Evolutionary conservation across 1,140 invertebrate species (phyloP).

Genomic region (Hylaeus volcanicus): DNA sequence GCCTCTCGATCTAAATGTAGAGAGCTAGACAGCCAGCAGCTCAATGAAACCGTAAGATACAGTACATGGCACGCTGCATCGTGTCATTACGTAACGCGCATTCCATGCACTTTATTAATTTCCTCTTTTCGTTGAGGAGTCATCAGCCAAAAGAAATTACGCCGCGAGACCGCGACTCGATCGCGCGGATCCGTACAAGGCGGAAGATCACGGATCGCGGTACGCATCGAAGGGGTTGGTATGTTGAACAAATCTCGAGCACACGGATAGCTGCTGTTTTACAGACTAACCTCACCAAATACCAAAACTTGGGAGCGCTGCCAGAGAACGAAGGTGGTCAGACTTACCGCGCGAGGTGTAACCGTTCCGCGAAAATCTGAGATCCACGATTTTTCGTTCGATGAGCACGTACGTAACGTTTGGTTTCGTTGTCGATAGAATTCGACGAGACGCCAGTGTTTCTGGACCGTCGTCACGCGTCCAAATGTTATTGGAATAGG

Average conservation of each 20-base stretch:
- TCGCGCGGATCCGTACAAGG: neutral
- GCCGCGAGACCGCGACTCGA: neutral
- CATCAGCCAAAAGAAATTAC: neutral
- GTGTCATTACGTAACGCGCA: constrained; percentile 22
- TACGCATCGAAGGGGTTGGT: constrained; percentile 8
- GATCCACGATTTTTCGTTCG: neutral
- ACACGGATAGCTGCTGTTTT: constrained; percentile 17
- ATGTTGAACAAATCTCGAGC: constrained; percentile 55
- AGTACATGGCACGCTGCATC: neutral
- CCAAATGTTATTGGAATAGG: too few species aligned
- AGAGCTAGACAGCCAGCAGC: constrained; percentile 9
- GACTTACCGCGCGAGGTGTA: constrained; percentile 2
- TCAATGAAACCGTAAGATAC: constrained; percentile 32
- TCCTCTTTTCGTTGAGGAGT: neutral
- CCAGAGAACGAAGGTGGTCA: constrained; percentile 44
- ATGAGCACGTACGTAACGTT: neutral
- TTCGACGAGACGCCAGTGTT: neutral
- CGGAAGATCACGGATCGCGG: neutral
- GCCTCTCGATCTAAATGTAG: constrained; percentile 36
- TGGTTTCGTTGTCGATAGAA: neutral
- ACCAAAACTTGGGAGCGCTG: constrained; percentile 22
- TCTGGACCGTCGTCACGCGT: neutral
- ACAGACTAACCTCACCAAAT: constrained; percentile 31
- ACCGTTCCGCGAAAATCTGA: constrained; percentile 25
- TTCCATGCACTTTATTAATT: constrained; percentile 33